Evolutionary conservation across 2,888 invertebrate genomes (phyloP), one percentile per base, ranked within the genome.

Genomic region (Myopa testacea): DNA sequence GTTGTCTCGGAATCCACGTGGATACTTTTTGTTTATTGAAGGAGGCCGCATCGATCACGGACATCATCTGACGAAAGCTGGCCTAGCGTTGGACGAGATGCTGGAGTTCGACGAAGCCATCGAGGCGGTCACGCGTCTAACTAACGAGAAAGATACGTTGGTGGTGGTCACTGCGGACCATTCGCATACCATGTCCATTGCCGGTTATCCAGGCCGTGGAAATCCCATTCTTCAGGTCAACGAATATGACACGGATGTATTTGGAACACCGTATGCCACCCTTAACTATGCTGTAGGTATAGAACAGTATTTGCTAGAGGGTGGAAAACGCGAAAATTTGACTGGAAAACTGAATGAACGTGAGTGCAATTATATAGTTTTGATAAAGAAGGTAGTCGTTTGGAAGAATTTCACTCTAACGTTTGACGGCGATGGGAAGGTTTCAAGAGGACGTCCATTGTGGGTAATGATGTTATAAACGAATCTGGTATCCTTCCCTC

Each of bases 121-220:
- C 58, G 85, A 91, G 79, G 89, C 89, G 81, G 94, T 95, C 0
- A 85, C 90, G 72, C 86, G 90, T 1, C 84, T 94, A 82, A 93
- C 94, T 0, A 89, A 89, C 70, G 88, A 89, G n/a, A 88, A 92
- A n/a, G 95, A 96, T 55, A 96, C 96, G 0, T 87, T 97, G 4
- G 93, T 96, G 50, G 92, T 96, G 0, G 95, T 94, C 4, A 94
- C 94, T 0, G 90, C 95, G 0, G 95, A 95, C 87, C 95, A 95
- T 85, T 92, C 94, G 0, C 95, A 95, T 82, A 93, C 94, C 0
- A 92, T 95, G 92, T 92, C 93, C 0, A 91, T 94, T 60, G 92
- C 93, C 55, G 95, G 95, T 0, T 95, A 96, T 84, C 93, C 95
- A 0, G 90, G 82, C 0, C 84, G 88, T 71, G 93, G 92, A 10